These are phyloP conservation scores for Orientallactaga sibirica DNA, from an alignment of 2,797 vertebrate species.

Conservation along the genomic window DNA sequence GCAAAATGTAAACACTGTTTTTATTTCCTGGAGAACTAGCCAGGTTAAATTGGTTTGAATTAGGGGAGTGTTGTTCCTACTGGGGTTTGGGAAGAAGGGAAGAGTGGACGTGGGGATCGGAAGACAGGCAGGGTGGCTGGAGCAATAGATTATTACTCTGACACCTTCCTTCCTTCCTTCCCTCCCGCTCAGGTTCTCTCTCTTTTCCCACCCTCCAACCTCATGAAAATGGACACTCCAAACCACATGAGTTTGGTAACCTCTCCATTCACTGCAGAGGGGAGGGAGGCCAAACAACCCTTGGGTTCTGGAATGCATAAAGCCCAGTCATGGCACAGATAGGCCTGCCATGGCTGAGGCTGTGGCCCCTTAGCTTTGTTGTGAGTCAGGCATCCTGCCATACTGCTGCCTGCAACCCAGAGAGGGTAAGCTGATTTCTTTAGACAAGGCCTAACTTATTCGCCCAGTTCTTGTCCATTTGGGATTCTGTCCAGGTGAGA, in stretches of 20 bases:
- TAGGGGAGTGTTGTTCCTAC: background rate
- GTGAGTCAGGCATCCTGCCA: background rate
- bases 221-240: background rate
- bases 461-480: background rate
- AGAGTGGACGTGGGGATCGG: background rate
- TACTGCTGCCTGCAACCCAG: background rate
- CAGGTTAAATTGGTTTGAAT: background rate
- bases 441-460: background rate
- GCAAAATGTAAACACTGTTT: background rate
- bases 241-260: background rate
- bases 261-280: background rate
- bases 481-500: background rate
- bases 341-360: background rate
- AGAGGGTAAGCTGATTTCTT: background rate
- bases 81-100: background rate
- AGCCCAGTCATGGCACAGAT: background rate
- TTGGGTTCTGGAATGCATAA: background rate
- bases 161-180: background rate
- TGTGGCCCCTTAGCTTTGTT: background rate
- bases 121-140: background rate
- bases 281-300: background rate
- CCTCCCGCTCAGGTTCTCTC: too few species aligned
- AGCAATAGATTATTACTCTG: background rate
- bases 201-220: background rate
- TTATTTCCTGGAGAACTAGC: background rate